These are phyloP conservation scores for Syndactyla subalaris DNA, from an alignment of 2,797 vertebrate species.

Conservation along the genomic window DNA sequence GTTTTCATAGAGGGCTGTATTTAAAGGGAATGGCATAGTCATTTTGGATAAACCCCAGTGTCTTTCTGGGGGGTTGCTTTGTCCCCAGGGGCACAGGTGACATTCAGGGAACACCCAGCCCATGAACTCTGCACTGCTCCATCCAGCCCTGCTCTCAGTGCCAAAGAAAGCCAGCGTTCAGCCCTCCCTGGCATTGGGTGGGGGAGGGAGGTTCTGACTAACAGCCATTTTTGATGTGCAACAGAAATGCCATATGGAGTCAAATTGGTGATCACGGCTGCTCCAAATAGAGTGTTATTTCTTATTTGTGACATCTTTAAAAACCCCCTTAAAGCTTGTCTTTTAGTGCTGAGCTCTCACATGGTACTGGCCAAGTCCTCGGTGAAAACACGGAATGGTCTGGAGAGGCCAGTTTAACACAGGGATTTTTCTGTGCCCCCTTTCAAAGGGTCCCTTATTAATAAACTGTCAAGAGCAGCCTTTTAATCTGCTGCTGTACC, in stretches of 20 bases:
- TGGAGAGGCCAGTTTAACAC: neutral
- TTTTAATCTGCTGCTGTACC: neutral
- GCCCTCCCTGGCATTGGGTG: neutral
- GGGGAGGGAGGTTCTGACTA: constrained; percentile 32
- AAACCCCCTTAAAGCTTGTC: constrained; percentile 3
- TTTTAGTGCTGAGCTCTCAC: constrained; percentile 8
- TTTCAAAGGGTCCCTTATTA: constrained; percentile 31
- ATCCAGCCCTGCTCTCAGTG: neutral
- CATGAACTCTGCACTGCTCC: neutral
- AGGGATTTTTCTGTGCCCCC: neutral
- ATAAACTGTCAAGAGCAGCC: constrained; percentile 5
- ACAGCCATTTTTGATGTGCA: constrained; percentile 41
- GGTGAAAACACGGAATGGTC: neutral
- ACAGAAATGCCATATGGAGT: constrained; percentile 42
- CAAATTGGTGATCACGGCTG: constrained; percentile 39
- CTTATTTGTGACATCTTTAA: constrained; percentile 33
- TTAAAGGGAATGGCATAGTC: neutral
- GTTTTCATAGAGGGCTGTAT: neutral
- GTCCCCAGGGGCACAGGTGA: neutral
- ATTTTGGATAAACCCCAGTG: neutral
- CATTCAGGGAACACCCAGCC: neutral
- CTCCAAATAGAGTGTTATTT: constrained; percentile 27
- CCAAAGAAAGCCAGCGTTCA: neutral
- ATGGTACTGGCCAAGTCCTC: neutral
- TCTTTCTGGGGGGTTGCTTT: neutral